A percentile compares a stretch with the other conserved stretches of the same genome.
Conservation (phyloP, 1,140 invertebrate genomes). For the Cydia splendana region DNA sequence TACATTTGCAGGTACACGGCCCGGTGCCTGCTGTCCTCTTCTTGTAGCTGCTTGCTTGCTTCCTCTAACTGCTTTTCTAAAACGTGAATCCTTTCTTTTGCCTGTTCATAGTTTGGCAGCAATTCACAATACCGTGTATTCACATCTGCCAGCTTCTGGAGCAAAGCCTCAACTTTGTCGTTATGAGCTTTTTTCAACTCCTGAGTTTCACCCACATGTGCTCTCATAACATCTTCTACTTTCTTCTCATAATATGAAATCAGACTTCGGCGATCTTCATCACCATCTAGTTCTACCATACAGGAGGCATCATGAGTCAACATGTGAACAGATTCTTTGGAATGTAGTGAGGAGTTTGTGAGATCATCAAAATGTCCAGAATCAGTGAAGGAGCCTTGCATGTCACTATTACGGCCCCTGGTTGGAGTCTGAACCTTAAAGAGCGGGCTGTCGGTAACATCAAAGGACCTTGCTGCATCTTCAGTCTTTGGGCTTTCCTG, state of each 20-base stretch:
- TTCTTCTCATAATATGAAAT: constrained; percentile 86
- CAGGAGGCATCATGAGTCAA: constrained; percentile 80
- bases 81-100: constrained; percentile 84
- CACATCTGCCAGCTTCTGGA: constrained; percentile 89
- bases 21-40: constrained; percentile 88
- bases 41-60: constrained; percentile 83
- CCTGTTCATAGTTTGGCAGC: constrained; percentile 84
- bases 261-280: constrained; percentile 83
- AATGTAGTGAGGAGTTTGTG: constrained; percentile 85
- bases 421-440: constrained; percentile 68
- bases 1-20: constrained; percentile 91
- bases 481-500: constrained; percentile 76
- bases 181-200: constrained; percentile 88
- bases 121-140: constrained; percentile 87
- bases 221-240: constrained; percentile 86
- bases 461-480: constrained; percentile 59
- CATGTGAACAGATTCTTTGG: constrained; percentile 84
- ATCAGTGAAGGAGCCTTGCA: constrained; percentile 88
- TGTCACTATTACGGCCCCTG: constrained; percentile 75
- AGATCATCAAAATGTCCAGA: constrained; percentile 93
- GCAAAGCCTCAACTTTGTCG: constrained; percentile 87
- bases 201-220: constrained; percentile 85
- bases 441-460: constrained; percentile 70
- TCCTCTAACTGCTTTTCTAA: constrained; percentile 85
- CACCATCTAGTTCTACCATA: constrained; percentile 78